These are phyloP conservation scores for Propithecus deckenii DNA, from an alignment of 2,797 vertebrate species.

Conservation along the genomic window DNA sequence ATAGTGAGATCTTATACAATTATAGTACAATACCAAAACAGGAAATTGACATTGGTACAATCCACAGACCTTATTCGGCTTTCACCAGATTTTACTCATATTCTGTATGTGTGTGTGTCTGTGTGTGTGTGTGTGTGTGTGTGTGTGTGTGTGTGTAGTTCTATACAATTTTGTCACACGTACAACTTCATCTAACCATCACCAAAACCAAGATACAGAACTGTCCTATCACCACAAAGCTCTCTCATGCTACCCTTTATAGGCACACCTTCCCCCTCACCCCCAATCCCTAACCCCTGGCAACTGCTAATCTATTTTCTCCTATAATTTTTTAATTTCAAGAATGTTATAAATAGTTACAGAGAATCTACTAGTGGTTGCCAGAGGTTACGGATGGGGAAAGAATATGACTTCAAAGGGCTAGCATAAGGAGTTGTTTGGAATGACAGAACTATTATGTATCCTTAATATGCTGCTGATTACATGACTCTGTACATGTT, in stretches of 20 bases:
- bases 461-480: not conserved
- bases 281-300: not conserved
- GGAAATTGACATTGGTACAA: not conserved
- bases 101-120: not conserved
- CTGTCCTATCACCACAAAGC: not conserved
- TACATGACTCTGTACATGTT: not conserved
- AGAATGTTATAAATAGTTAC: not conserved
- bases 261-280: not conserved
- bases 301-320: not conserved
- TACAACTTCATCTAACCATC: not conserved
- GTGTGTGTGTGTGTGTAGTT: not conserved
- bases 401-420: not conserved
- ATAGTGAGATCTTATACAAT: not conserved
- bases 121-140: not conserved
- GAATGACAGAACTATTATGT: not conserved
- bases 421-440: not conserved
- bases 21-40: not conserved
- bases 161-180: not conserved
- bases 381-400: not conserved
- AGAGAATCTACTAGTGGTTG: not conserved
- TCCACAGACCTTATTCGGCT: not conserved
- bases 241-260: not conserved
- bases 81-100: not conserved
- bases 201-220: not conserved
- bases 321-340: not conserved